Base-by-base conservation (phyloP, 2,888 invertebrate genomes). In the Eupithecia subfuscata region DNA sequence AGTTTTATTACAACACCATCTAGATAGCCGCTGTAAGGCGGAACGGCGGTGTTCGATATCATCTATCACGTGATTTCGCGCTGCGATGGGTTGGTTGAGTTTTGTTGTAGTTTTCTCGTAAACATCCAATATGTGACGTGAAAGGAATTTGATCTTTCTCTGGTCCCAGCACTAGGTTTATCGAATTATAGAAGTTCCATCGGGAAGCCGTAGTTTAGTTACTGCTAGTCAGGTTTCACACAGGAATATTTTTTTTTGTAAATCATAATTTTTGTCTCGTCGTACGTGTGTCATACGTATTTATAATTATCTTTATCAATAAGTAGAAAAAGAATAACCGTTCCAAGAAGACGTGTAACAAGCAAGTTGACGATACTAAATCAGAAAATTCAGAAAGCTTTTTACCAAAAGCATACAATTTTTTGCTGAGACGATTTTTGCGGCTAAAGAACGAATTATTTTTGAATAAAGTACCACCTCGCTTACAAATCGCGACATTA, bases 31-130 rank as follows among this genome's bases (percentile, higher is more conserved):
- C 52, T 56, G 52, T 22, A 56, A 56, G n/a, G 52, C 52, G n/a
- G 22, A 0, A 22, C 52, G 22, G 3, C 52, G 11, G 0, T 56
- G 64, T 67, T 72, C 40, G 40, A 67, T 67, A 67, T 52, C 48
- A 67, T 73, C 60, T 73, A 73, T 69, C 73, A 63, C 14, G 60
- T 18, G 60, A 65, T 52, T n/a, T 60, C 22, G 43, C 34, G 68
- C 43, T 68, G 68, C 45, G 69, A 60, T 73, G 56, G 40, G n/a
- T 22, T 63, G 18, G 12, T 30, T 2, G 8, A 63, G 7, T 30
- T 30, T 22, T n/a, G 16, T 1, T 63, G 14, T 11, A 37, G n/a
- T n/a, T 65, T 37, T 34, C 16, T 65, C 18, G 64, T 16, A 64
- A 64, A 64, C 64, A 64, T 34, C 18, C 34, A 37, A 34, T 34